Conservation (phyloP, 2,113 vertebrate genomes). For the Stictonetta naevosa region DNA sequence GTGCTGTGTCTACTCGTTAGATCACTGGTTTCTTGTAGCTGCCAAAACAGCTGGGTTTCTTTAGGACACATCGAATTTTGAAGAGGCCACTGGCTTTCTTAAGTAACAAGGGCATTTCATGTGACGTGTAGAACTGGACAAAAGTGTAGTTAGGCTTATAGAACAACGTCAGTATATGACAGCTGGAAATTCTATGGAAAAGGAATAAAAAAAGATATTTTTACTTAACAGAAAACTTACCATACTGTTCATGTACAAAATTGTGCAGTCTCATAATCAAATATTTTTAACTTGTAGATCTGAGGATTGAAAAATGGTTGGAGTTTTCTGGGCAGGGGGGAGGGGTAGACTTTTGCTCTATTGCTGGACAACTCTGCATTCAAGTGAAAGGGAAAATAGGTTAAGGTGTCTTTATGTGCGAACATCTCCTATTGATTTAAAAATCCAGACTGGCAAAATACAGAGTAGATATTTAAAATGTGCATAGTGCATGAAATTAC, state of each 20-base stretch:
- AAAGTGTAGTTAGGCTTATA: neutral
- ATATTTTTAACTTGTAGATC: neutral
- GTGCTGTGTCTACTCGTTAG: neutral
- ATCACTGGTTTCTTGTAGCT: neutral
- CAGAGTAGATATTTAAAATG: conserved; percentile 82
- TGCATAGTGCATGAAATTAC: conserved; percentile 83
- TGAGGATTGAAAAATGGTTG: neutral
- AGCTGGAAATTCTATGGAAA: neutral
- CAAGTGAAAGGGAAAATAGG: neutral
- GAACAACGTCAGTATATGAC: neutral
- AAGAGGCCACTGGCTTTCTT: neutral
- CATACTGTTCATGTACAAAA: neutral
- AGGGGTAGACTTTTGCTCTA: neutral
- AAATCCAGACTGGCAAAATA: conserved; percentile 72
- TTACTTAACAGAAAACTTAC: neutral
- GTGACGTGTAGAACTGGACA: neutral
- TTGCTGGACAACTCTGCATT: neutral
- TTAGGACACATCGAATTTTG: neutral
- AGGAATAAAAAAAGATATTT: neutral
- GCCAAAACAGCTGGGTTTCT: neutral
- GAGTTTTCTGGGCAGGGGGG: neutral
- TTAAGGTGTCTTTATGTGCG: conserved; percentile 52
- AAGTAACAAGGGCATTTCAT: neutral
- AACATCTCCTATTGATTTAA: conserved; percentile 76
- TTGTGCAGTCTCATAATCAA: neutral